These are phyloP conservation scores for Grammatotria lemairii DNA, from an alignment of 2,113 vertebrate species.

Conservation along the genomic window DNA sequence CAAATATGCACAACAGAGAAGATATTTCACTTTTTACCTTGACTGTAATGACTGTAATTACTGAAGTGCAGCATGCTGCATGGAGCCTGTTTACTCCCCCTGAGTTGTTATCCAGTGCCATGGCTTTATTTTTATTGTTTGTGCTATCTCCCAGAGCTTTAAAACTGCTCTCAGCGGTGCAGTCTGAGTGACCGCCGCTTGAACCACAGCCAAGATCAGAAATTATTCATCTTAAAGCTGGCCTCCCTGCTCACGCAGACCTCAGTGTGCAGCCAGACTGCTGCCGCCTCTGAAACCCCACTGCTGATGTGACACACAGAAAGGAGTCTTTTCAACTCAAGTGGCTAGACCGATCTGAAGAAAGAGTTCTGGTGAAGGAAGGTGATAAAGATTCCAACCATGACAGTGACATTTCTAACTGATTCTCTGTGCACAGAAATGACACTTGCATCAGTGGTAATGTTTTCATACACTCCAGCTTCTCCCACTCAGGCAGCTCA, in stretches of 20 bases:
- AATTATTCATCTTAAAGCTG: constrained; percentile 16
- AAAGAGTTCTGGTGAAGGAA: neutral
- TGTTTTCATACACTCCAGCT: neutral
- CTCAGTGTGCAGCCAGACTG: neutral
- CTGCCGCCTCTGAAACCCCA: neutral
- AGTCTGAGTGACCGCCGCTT: neutral
- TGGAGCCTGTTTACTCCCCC: neutral
- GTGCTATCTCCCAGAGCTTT: neutral
- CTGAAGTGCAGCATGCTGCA: neutral
- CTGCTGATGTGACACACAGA: neutral
- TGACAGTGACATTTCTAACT: constrained; percentile 14
- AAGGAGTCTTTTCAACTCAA: neutral
- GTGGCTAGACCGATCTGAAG: neutral
- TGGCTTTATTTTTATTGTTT: neutral
- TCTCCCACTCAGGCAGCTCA: neutral
- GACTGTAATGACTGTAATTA: neutral
- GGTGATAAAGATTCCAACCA: neutral
- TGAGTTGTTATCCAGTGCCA: neutral
- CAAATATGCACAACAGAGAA: neutral
- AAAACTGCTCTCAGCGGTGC: neutral
- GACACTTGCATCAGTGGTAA: constrained; percentile 5
- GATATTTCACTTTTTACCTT: neutral
- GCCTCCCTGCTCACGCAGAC: neutral
- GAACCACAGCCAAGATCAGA: constrained; percentile 5
- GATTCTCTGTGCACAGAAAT: constrained; percentile 8